Percentiles rank a stretch among this genome's conserved stretches.
Evolutionary conservation across 2,888 invertebrate species (phyloP).

Genomic region (Limnephilus auricula): DNA sequence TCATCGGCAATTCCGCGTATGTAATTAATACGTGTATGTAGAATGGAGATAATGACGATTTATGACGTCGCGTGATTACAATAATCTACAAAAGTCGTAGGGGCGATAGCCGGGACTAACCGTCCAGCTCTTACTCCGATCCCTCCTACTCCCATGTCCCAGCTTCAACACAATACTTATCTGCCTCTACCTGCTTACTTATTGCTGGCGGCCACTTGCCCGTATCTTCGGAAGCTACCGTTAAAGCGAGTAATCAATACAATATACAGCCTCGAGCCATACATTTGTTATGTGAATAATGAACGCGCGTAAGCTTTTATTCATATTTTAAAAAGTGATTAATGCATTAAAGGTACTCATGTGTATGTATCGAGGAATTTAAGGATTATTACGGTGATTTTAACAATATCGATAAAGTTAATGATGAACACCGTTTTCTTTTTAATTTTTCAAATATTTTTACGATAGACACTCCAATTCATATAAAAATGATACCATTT

Average conservation of each 20-base stretch:
- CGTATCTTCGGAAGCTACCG: background rate
- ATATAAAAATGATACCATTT: background rate
- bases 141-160: background rate
- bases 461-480: too few species aligned
- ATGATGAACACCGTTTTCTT: too few species aligned
- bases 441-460: too few species aligned
- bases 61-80: constrained; percentile 48
- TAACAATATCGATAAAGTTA: too few species aligned
- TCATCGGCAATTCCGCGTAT: constrained; percentile 37
- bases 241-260: constrained; percentile 1
- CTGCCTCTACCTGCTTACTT: background rate
- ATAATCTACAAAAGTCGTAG: constrained; percentile 35
- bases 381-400: too few species aligned
- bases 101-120: background rate
- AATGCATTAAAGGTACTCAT: background rate
- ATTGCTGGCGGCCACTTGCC: background rate
- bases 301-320: constrained; percentile 6
- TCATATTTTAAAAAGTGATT: background rate
- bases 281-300: constrained; percentile 8
- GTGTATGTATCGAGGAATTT: background rate
- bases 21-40: constrained; percentile 51
- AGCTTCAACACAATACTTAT: background rate
- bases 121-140: background rate
- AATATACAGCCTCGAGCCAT: background rate
- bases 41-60: constrained; percentile 53